Evolutionary conservation across 2,888 invertebrate genomes (phyloP).

Genomic region (Trichogramma evanescens): DNA sequence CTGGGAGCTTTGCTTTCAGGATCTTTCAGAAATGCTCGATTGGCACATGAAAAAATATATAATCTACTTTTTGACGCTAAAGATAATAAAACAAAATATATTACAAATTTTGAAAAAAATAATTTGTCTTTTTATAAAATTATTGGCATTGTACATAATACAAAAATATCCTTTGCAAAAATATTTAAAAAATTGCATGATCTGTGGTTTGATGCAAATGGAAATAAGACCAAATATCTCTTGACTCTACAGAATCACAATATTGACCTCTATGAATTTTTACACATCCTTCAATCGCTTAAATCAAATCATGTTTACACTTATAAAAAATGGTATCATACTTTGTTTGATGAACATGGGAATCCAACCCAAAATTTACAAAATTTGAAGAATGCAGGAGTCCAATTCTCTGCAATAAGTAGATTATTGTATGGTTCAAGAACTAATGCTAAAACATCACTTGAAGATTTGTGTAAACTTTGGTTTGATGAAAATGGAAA

Average conservation of each 20-base stretch:
- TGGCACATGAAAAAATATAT: constrained; percentile 25
- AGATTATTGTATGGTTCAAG: constrained; percentile 8
- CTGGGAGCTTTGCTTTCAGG: constrained; percentile 23
- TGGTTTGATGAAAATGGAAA: constrained; percentile 24
- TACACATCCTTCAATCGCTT: too few species aligned
- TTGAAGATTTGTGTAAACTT: too few species aligned
- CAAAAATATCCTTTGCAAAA: constrained; percentile 24
- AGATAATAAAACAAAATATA: constrained; percentile 25
- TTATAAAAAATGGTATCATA: constrained; percentile 29
- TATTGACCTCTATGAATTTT: too few species aligned
- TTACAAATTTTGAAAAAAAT: constrained; percentile 19
- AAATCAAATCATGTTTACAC: constrained; percentile 24
- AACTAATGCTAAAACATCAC: too few species aligned
- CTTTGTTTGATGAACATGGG: constrained; percentile 28
- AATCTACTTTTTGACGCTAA: constrained; percentile 27
- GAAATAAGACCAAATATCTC: constrained; percentile 30
- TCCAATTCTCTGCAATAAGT: constrained; percentile 6
- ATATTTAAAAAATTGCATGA: constrained; percentile 35
- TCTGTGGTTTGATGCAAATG: constrained; percentile 33
- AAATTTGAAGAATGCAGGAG: constrained; percentile 21
- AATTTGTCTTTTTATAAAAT: constrained; percentile 28
- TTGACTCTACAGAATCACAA: constrained; percentile 29
- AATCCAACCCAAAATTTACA: constrained; percentile 15
- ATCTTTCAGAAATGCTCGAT: constrained; percentile 22
- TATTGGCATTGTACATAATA: constrained; percentile 27